Evolutionary conservation across 2,797 vertebrate genomes (phyloP).

Genomic region (Gambelia wislizenii): DNA sequence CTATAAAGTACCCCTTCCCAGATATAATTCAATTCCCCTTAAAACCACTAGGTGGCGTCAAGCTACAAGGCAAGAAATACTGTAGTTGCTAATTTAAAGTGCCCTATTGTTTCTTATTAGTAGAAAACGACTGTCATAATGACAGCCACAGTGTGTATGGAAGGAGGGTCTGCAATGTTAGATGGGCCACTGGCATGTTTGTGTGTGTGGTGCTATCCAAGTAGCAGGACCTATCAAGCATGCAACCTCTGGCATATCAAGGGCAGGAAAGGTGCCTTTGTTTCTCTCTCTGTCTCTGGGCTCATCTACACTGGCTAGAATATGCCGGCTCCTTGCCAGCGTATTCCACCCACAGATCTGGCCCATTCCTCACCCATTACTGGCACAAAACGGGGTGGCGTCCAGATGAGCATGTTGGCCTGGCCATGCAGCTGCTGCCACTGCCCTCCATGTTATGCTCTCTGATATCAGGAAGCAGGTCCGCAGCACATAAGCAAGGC

Average conservation of each 20-base stretch:
- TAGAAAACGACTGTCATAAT: background rate
- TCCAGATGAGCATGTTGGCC: too few relatives aligned
- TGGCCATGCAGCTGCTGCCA: too few relatives aligned
- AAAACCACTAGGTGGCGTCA: slow-evolving; percentile 29
- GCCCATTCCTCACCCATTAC: too few relatives aligned
- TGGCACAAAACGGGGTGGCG: too few relatives aligned
- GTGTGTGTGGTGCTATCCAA: background rate
- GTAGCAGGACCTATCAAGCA: background rate
- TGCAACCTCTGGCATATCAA: background rate
- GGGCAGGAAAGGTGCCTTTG: background rate
- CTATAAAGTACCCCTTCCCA: background rate
- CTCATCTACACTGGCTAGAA: too few relatives aligned
- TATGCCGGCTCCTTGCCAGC: too few relatives aligned
- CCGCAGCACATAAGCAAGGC: too few relatives aligned
- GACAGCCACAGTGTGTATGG: background rate
- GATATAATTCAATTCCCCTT: background rate
- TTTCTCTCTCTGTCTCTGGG: background rate
- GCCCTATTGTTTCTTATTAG: background rate
- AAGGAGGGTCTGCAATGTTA: background rate
- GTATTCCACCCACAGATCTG: too few relatives aligned
- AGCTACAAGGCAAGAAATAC: background rate
- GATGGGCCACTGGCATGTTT: slow-evolving; percentile 29
- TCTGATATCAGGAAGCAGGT: too few relatives aligned
- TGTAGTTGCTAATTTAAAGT: background rate
- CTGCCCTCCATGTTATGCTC: too few relatives aligned